Conservation (phyloP, 2,888 invertebrate species). For the Alloscopus bannaensis region DNA sequence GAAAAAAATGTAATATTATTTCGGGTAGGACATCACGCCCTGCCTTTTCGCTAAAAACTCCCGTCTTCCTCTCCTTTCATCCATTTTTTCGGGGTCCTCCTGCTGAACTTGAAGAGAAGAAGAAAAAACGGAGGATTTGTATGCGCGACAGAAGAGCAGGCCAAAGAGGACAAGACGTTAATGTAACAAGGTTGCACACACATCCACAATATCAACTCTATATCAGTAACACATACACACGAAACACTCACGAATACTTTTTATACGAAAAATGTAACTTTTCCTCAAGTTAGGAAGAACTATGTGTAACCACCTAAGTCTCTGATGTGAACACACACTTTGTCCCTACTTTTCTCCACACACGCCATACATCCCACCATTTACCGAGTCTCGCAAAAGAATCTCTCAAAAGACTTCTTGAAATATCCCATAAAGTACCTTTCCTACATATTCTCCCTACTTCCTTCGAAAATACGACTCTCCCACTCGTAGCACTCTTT, state of each 20-base stretch:
- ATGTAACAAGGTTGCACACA: not conserved
- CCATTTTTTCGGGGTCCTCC: too few relatives aligned
- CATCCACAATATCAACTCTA: too few relatives aligned
- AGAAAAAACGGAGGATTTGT: slow-evolving; percentile 48
- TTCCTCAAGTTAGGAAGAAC: not conserved
- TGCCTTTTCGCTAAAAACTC: slow-evolving; percentile 61
- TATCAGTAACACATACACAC: too few relatives aligned
- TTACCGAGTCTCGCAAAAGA: slow-evolving; percentile 6
- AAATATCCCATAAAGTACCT: slow-evolving; percentile 61
- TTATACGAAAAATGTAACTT: not conserved
- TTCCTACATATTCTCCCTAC: slow-evolving; percentile 28
- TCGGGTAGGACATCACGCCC: slow-evolving; percentile 63
- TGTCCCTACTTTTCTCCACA: slow-evolving; percentile 2
- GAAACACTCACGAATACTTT: too few relatives aligned
- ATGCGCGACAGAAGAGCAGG: slow-evolving; percentile 42
- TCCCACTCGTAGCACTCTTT: slow-evolving; percentile 7
- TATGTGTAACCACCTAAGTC: not conserved
- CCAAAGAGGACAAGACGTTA: slow-evolving; percentile 29
- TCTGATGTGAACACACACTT: not conserved
- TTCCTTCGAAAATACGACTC: not conserved
- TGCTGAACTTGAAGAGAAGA: too few relatives aligned
- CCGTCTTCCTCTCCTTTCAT: slow-evolving; percentile 48
- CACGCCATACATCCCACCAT: not conserved
- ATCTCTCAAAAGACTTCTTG: slow-evolving; percentile 49
- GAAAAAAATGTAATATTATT: slow-evolving; percentile 55